A percentile compares a stretch with the other conserved stretches of the same genome.
phyloP scores from a whole-genome alignment of 2,888 invertebrate species.

The Xiphydria camelus region DNA sequence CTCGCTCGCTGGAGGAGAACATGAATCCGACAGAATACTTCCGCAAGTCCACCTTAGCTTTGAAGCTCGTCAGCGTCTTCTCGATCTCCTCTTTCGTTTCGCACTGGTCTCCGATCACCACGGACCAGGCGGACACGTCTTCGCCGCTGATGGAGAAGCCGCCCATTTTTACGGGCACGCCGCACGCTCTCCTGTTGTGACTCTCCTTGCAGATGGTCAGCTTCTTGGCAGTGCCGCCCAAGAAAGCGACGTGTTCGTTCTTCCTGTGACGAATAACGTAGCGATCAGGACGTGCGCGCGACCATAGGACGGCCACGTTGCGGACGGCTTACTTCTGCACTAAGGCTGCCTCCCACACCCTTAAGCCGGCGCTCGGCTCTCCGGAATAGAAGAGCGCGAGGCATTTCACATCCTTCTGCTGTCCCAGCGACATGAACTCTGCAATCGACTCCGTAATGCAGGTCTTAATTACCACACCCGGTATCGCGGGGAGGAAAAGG shows the following conservation, averaged over 20 bases:
- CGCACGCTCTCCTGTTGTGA: slow-evolving; percentile 20
- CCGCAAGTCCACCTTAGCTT: slow-evolving; percentile 33
- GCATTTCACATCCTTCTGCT: too few relatives aligned
- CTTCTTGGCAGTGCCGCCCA: slow-evolving; percentile 39
- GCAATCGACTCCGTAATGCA: too few relatives aligned
- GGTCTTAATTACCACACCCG: slow-evolving; percentile 27
- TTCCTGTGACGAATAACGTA: too few relatives aligned
- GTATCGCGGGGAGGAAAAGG: slow-evolving; percentile 41
- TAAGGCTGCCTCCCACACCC: too few relatives aligned
- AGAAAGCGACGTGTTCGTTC: too few relatives aligned
- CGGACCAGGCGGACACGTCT: slow-evolving; percentile 45
- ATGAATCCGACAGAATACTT: slow-evolving; percentile 47
- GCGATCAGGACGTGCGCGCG: too few relatives aligned
- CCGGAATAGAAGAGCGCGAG: too few relatives aligned
- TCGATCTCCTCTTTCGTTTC: slow-evolving; percentile 21
- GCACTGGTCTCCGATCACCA: slow-evolving; percentile 28
- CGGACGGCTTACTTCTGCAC: too few relatives aligned
- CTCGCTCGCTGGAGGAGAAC: slow-evolving; percentile 47
- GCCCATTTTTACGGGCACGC: slow-evolving; percentile 4
- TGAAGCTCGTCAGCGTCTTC: slow-evolving; percentile 32
- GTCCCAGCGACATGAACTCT: too few relatives aligned
- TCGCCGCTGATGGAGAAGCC: slow-evolving; percentile 34
- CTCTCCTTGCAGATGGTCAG: slow-evolving; percentile 31
- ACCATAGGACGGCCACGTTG: too few relatives aligned
- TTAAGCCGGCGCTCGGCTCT: too few relatives aligned